Base-by-base conservation (phyloP, 2,888 invertebrate species). In the Papilio demoleus region DNA sequence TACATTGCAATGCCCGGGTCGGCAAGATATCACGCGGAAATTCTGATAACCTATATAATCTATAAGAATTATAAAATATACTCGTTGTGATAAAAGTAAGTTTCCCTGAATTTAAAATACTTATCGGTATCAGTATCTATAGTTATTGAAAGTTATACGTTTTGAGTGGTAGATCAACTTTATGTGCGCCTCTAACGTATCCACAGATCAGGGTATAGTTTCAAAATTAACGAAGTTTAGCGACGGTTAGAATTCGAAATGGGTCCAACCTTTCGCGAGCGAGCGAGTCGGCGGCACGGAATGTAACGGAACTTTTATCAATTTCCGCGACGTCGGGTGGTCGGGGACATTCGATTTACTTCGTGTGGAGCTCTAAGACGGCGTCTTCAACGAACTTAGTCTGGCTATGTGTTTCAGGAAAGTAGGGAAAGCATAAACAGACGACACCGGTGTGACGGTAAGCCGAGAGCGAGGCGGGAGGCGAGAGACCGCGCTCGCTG, bases 11-110 rank as follows among this genome's bases (percentile, higher is more conserved):
- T 85, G 79, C 86, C 85, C 82, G 75, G 36, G 14, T 45, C 64
- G 77, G 76, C 74, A 77, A 81, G 70, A 74, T 91, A 90, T 90
- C 88, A 84, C 84, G 82, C 85, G 86, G 88, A 84, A 88, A 90
- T 86, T 85, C 87, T 82, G 92, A 92, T 92, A 92, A 91, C 92
- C 92, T 86, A 91, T 90, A 87, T 89, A 86, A 73, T 73, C 71
- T 71, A 73, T 84, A 85, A 84, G 24, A 88, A 85, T 86, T 84
- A 83, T 85, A 85, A 84, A 84, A 83, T 80, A 84, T 80, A 81
- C 80, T 79, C 80, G 83, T 81, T 82, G 86, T 88, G 89, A 91
- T 90, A 88, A 89, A 84, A 81, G 80, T 80, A 81, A 79, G 80
- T 84, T 87, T 90, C 88, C 84, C 87, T 86, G 85, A 81, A 80